Base-by-base conservation (phyloP, 2,113 vertebrate genomes). In the Campylorhamphus procurvoides region DNA sequence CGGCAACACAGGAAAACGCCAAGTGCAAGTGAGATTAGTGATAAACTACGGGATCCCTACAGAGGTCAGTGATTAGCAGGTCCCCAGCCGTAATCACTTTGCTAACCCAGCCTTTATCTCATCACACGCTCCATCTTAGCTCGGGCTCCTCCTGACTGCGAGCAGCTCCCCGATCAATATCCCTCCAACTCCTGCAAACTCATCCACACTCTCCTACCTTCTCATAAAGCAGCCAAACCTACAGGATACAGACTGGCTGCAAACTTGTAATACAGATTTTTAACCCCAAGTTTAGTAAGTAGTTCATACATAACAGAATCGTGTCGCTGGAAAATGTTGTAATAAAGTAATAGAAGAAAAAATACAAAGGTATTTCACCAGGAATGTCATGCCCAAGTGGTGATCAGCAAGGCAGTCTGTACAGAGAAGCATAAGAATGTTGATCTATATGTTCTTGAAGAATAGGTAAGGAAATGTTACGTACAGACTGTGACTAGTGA, bases 51-150 rank as follows among this genome's bases (percentile, higher is more conserved):
- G 96, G 96, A 98, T 98, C 96, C 97, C 92, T 89, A 63, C 79
- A 96, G 96, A 98, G 97, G 97, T 98, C 97, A 97, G 94, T 94
- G 97, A 98, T 98, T 97, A 98, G 95, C 96, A 96, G 94, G 96
- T 96, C 94, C 84, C 95, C 50, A 93, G 89, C 52, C 24, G 46
- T 95, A 97, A 97, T 97, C 94, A 90, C 96, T 96, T 93, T 77
- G 89, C 95, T 94, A 96, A 95, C 94, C 79, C 29, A 95, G 84
- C 68, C 79, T 96, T 98, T 98, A 97, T 96, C 96, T 97, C 94
- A 97, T 96, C 96, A 80, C 33, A 94, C 28, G 60, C 84, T 95
- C 94, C 93, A 95, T 97, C 95, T 95, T 87, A 85, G 88, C 85
- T 88, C 78, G 29, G 80, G 79, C 95, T 47, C 95, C 77, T 73